Evolutionary conservation across 2,888 invertebrate genomes (phyloP).

Genomic region (Argyresthia goedartella): DNA sequence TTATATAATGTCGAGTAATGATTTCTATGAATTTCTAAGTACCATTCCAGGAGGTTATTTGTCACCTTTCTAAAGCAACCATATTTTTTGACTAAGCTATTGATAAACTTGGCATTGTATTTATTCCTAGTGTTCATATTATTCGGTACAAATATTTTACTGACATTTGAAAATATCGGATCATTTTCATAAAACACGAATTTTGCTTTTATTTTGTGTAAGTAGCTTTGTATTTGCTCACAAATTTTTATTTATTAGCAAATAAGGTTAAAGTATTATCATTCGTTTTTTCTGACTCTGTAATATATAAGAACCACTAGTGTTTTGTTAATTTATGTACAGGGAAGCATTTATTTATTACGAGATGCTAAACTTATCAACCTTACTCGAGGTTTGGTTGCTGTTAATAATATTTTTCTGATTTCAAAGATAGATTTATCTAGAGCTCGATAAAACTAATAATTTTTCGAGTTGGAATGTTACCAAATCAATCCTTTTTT

Average conservation of each 20-base stretch:
- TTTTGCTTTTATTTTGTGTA: too few relatives aligned
- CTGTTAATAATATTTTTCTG: too few relatives aligned
- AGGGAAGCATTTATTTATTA: neutral
- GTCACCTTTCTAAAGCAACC: conserved; percentile 10
- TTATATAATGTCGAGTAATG: conserved; percentile 29
- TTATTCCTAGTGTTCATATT: conserved; percentile 5
- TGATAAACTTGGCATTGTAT: neutral
- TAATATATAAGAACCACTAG: neutral
- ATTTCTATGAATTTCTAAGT: conserved; percentile 28
- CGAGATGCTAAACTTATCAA: neutral
- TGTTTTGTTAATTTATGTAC: neutral
- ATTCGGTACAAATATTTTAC: too few relatives aligned
- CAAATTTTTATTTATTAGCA: conserved; percentile 35
- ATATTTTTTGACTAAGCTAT: neutral
- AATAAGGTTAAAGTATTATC: conserved; percentile 41
- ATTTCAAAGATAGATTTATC: too few relatives aligned
- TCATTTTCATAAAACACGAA: too few relatives aligned
- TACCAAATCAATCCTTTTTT: neutral
- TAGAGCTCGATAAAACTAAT: too few relatives aligned
- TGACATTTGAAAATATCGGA: too few relatives aligned
- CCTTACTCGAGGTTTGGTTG: too few relatives aligned
- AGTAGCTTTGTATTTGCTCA: conserved; percentile 17
- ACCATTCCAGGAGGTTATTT: conserved; percentile 39
- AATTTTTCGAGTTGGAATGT: neutral
- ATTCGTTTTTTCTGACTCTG: conserved; percentile 2